Evolutionary conservation across 1,140 invertebrate genomes (phyloP).

Genomic region (Rhopalosiphum padi): DNA sequence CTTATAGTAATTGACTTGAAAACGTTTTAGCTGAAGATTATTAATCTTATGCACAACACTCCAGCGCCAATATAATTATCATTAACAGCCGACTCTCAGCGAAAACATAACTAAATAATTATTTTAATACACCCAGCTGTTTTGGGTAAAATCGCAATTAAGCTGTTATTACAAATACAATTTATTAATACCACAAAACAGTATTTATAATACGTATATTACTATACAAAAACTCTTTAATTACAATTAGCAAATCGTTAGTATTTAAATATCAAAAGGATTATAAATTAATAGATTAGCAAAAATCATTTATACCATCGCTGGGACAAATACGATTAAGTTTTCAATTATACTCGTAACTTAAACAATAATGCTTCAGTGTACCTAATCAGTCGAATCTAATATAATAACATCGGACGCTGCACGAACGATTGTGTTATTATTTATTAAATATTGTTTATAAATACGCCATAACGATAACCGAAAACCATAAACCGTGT

Average conservation of each 20-base stretch:
- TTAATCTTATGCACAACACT: not conserved
- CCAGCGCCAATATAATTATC: not conserved
- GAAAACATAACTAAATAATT: not conserved
- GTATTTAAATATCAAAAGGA: not conserved
- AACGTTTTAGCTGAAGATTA: not conserved
- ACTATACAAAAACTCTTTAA: not conserved
- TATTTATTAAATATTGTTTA: not conserved
- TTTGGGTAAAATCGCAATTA: not conserved
- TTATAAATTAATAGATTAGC: not conserved
- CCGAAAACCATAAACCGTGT: not conserved
- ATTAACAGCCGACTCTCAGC: not conserved
- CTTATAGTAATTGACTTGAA: constrained; percentile 29
- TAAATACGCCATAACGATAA: not conserved
- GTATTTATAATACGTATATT: not conserved
- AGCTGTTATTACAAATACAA: not conserved
- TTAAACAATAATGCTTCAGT: not conserved
- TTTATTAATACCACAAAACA: not conserved
- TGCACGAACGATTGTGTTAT: not conserved
- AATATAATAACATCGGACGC: not conserved
- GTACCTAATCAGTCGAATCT: not conserved
- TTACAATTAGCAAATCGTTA: not conserved
- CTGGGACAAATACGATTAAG: not conserved
- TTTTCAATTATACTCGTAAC: not conserved
- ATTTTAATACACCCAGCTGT: not conserved
- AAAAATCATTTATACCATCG: not conserved